These are phyloP conservation scores for Trichogramma dendrolimi DNA, from an alignment of 2,888 invertebrate species.

Conservation along the genomic window DNA sequence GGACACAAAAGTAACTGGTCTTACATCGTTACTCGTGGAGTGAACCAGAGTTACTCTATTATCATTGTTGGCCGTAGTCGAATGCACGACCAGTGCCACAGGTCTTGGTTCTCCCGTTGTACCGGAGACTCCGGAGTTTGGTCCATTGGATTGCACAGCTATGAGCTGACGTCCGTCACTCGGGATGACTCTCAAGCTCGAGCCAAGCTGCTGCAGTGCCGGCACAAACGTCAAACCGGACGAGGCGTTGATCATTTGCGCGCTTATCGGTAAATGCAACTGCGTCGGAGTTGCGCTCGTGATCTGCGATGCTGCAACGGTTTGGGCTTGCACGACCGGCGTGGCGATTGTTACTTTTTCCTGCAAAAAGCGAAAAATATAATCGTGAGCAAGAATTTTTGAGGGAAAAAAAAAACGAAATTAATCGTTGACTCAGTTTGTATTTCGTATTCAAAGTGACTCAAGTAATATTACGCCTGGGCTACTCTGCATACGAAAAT, in stretches of 20 bases:
- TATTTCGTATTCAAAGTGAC: not conserved
- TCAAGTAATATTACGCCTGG: not conserved
- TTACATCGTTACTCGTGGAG: conserved; percentile 47
- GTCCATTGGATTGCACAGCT: conserved; percentile 47
- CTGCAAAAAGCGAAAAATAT: conserved; percentile 4
- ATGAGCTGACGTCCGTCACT: conserved; percentile 48
- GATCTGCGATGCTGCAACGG: conserved; percentile 26
- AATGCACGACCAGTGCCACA: conserved; percentile 49
- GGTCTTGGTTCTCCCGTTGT: conserved; percentile 44
- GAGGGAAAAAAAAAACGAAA: conserved; percentile 2
- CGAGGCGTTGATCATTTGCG: conserved; percentile 48
- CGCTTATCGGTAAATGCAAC: conserved; percentile 47
- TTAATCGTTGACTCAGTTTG: conserved; percentile 5
- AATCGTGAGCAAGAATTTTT: too few species aligned
- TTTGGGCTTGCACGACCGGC: conserved; percentile 33
- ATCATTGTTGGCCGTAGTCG: conserved; percentile 48
- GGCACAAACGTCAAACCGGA: conserved; percentile 49
- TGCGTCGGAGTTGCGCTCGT: conserved; percentile 34
- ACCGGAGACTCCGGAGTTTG: conserved; percentile 18
- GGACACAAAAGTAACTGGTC: conserved; percentile 49
- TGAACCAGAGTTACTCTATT: conserved; percentile 50
- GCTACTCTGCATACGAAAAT: conserved; percentile 20
- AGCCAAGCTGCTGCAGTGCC: conserved; percentile 48
- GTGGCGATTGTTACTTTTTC: conserved; percentile 38
- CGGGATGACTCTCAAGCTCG: conserved; percentile 47